Percentiles rank a stretch among this genome's conserved stretches.
These are phyloP conservation scores for Drosophila fuyamai DNA, from an alignment of 1,140 invertebrate genomes.

Conservation along the genomic window DNA sequence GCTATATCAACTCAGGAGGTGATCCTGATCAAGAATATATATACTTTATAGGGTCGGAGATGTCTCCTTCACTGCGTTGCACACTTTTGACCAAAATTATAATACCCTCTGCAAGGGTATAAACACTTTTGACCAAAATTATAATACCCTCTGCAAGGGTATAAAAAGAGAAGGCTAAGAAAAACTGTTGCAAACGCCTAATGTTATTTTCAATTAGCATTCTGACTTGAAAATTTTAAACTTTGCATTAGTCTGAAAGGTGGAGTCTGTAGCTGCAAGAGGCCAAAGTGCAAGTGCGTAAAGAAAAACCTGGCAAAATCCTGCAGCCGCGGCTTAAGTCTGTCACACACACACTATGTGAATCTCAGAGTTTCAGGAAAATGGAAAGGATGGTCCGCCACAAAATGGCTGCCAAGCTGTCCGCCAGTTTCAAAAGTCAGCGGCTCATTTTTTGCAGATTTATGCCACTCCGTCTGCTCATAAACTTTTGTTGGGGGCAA, in stretches of 20 bases:
- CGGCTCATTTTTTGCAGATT: conserved; percentile 38
- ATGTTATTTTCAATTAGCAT: conserved; percentile 3
- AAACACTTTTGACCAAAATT: too few relatives aligned
- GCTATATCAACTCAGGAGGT: too few relatives aligned
- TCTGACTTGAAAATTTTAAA: conserved; percentile 17
- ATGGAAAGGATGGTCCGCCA: background rate
- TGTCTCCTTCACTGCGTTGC: too few relatives aligned
- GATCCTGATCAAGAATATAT: too few relatives aligned
- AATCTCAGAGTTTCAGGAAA: background rate
- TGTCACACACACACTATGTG: background rate
- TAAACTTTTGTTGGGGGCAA: conserved; percentile 53
- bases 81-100: too few relatives aligned
- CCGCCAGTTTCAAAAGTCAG: conserved; percentile 17
- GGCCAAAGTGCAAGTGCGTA: conserved; percentile 31
- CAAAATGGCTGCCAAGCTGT: conserved; percentile 19
- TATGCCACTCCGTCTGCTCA: conserved; percentile 40
- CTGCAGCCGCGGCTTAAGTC: conserved; percentile 12
- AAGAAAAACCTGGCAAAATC: conserved; percentile 18
- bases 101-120: too few relatives aligned
- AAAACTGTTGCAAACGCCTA: background rate
- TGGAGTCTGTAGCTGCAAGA: conserved; percentile 1
- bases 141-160: too few relatives aligned
- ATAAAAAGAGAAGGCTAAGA: too few relatives aligned
- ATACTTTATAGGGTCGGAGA: too few relatives aligned
- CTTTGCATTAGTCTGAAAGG: background rate